A percentile compares a stretch with the other conserved stretches of the same genome.
phyloP scores from a whole-genome alignment of 2,888 invertebrate species.

The Pammene aurita region DNA sequence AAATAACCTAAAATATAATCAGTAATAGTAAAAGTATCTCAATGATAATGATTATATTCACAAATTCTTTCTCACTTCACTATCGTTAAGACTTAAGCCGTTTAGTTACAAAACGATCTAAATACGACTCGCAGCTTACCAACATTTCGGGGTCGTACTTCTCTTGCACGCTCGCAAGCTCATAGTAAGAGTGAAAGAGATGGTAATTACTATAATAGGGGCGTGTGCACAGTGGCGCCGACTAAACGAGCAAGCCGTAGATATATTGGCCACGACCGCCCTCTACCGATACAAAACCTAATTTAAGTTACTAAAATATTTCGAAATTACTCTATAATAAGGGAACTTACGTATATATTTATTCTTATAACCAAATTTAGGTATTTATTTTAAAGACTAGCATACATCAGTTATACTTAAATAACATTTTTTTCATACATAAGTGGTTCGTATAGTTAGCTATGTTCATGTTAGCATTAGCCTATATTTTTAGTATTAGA shows the following conservation, averaged over 20 bases:
- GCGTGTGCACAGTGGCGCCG: slow-evolving; percentile 16
- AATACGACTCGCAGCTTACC: background rate
- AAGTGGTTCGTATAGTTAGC: slow-evolving; percentile 53
- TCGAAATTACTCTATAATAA: slow-evolving; percentile 58
- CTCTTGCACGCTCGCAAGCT: background rate
- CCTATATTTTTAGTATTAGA: slow-evolving; percentile 23
- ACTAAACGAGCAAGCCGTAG: slow-evolving; percentile 11
- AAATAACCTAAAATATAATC: background rate
- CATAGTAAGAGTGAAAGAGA: background rate
- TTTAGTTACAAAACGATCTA: background rate
- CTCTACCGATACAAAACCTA: slow-evolving; percentile 58
- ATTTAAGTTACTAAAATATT: slow-evolving; percentile 67
- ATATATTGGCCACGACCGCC: slow-evolving; percentile 36
- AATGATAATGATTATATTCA: background rate
- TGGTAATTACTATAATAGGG: background rate
- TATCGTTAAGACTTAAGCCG: background rate
- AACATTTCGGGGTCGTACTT: background rate
- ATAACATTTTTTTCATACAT: slow-evolving; percentile 57
- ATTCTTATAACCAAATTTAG: slow-evolving; percentile 63
- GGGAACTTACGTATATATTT: slow-evolving; percentile 68
- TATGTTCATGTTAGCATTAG: slow-evolving; percentile 10
- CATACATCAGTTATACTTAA: slow-evolving; percentile 75
- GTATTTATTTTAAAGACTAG: slow-evolving; percentile 80
- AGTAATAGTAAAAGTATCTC: too few relatives aligned
- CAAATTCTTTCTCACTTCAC: background rate